Evolutionary conservation across 2,113 vertebrate species (phyloP), one percentile per base, ranked within the genome.

Genomic region (Engystomops pustulosus): DNA sequence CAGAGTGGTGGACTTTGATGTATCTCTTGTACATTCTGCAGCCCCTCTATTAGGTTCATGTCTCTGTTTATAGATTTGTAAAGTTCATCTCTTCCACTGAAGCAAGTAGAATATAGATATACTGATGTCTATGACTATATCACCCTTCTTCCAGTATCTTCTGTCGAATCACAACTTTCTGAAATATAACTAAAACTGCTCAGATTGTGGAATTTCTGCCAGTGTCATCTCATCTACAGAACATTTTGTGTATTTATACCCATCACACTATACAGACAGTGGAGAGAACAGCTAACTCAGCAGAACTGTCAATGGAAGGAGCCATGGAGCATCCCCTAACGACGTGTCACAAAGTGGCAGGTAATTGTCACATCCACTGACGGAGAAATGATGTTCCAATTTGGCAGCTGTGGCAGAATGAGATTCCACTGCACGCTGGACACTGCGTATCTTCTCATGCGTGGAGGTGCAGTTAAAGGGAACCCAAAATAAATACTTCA

Each of bases 381-480:
- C 36, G 34, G 53, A 23, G 60, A 80, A 80, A 80, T 51, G 27
- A 80, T 68, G 60, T n/a, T 14, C 11, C 79, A 12, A 62, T 80
- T 17, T 67, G 79, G 55, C 79, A n/a, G 41, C 25, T 27, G n/a
- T 11, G 58, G 60, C 27, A 32, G 17, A 20, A 44, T n/a, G 60
- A 67, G 11, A 32, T 18, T 32, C 25, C 27, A 30, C 44, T 75
- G 14, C 71, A 49, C 4, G 47, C 25, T 17, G 27, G 17, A 76
- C 36, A 70, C 36, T 20, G 87, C 77, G 32, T n/a, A 87, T 87
- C 23, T 12, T 25, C 67, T 69, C 62, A 67, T 67, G 62, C 36
- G 7, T 12, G 58, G 58, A 30, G 23, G 60, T 30, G 6, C 62
- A 34, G 5, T 0, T 0, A 20, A 10, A 17, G n/a, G n/a, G n/a